Evolutionary conservation across 2,888 invertebrate genomes (phyloP), one percentile per base, ranked within the genome.

Genomic region (Campaea margaritaria): DNA sequence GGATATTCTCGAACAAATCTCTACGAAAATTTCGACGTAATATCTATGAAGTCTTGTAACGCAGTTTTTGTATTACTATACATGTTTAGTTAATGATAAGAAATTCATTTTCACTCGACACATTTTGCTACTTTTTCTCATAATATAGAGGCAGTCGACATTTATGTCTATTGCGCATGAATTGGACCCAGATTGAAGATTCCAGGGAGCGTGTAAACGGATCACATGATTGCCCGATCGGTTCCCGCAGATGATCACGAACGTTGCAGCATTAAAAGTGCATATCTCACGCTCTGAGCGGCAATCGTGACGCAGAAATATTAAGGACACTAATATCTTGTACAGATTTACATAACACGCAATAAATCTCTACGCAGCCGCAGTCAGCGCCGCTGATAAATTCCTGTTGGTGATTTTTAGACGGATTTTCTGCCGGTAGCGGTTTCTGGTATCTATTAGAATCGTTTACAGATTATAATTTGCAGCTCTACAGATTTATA

Each of bases 291-390:
- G 85, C 84, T 83, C 51, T 76, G 78, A 80, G 78, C 76, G 81
- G 82, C 85, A 87, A 91, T 88, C 88, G 86, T 84, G 89, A 91
- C 87, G 81, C 82, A 76, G 85, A 91, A 87, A 85, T 91, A 91
- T 91, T 88, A 88, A 87, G 86, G 87, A 89, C 89, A 86, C 86
- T 91, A 88, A 89, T 91, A 87, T 86, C 88, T 85, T 85, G 86
- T 86, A 86, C 84, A 86, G 82, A 90, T 89, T 89, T 89, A 89
- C 91, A 90, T 90, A 90, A 89, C 85, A 85, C 79, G 86, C 82
- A 81, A 91, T 91, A 89, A 91, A 91, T 91, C 87, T 75, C 87
- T 75, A 79, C 72, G 70, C 74, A 52, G 75, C 72, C 73, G 75
- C 76, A 78, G 81, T 78, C 86, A 83, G 83, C 85, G 84, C 85